Evolutionary conservation across 2,797 vertebrate species (phyloP).

Genomic region (Artibeus lituratus): DNA sequence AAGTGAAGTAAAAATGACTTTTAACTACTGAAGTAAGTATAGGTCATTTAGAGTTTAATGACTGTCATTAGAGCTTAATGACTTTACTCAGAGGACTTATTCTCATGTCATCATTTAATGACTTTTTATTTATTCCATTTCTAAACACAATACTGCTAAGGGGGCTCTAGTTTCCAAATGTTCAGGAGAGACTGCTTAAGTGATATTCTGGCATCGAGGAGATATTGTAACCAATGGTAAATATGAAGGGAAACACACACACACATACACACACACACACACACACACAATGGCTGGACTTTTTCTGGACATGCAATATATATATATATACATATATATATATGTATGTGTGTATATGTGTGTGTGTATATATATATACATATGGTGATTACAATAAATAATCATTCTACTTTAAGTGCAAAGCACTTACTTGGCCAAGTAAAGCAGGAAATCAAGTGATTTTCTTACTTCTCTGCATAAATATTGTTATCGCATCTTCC

Average conservation of each 20-base stretch:
- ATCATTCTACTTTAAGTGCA: not conserved
- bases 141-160: not conserved
- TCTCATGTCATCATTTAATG: not conserved
- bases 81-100: not conserved
- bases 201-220: not conserved
- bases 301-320: too few species aligned
- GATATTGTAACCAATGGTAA: not conserved
- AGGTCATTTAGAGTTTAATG: not conserved
- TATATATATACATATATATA: too few species aligned
- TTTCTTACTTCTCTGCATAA: not conserved
- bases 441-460: not conserved
- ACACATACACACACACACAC: too few species aligned
- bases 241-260: not conserved
- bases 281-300: too few species aligned
- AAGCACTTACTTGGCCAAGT: not conserved
- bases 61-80: not conserved
- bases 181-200: not conserved
- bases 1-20: not conserved
- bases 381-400: too few species aligned
- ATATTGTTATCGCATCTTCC: not conserved
- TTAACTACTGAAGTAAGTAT: not conserved
- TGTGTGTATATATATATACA: too few species aligned
- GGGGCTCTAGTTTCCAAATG: not conserved
- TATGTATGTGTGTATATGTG: too few species aligned
- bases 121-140: not conserved